Conservation (phyloP, 2,113 vertebrate species). For the Puffinus mauretanicus region DNA sequence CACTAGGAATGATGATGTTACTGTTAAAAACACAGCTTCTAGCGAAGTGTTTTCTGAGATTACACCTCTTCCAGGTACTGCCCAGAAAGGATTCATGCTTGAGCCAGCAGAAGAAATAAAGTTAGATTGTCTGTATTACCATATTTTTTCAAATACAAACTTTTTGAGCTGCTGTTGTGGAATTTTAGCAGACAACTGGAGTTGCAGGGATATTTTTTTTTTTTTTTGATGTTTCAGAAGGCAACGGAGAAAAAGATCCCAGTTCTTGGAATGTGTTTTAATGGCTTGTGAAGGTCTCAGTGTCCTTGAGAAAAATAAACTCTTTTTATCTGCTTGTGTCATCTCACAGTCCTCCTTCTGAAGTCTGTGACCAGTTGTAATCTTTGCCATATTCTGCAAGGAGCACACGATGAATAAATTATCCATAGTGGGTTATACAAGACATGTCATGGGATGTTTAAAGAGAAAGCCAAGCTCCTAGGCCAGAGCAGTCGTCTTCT, state of each 20-base stretch:
- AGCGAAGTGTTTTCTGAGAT: background rate
- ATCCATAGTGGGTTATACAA: background rate
- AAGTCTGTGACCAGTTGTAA: slow-evolving; percentile 4
- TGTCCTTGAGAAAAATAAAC: slow-evolving; percentile 18
- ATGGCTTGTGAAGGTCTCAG: background rate
- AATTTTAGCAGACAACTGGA: background rate
- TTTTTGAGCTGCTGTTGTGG: background rate
- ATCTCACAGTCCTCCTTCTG: background rate
- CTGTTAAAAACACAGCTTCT: background rate
- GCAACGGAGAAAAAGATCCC: background rate
- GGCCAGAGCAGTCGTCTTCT: background rate
- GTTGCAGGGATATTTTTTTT: background rate
- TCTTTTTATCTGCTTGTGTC: slow-evolving; percentile 28
- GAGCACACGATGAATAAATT: background rate
- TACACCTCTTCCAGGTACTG: background rate
- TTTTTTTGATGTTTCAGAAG: background rate
- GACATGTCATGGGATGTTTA: background rate
- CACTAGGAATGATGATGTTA: background rate
- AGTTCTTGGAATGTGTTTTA: background rate
- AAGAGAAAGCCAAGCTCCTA: background rate
- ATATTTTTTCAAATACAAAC: background rate
- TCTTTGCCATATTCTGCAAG: background rate
- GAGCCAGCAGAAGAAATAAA: background rate
- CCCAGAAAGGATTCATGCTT: background rate
- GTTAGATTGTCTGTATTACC: background rate